A percentile compares a stretch with the other conserved stretches of the same genome.
These are phyloP conservation scores for Engraulis encrasicolus DNA, from an alignment of 2,113 vertebrate genomes.

Conservation along the genomic window DNA sequence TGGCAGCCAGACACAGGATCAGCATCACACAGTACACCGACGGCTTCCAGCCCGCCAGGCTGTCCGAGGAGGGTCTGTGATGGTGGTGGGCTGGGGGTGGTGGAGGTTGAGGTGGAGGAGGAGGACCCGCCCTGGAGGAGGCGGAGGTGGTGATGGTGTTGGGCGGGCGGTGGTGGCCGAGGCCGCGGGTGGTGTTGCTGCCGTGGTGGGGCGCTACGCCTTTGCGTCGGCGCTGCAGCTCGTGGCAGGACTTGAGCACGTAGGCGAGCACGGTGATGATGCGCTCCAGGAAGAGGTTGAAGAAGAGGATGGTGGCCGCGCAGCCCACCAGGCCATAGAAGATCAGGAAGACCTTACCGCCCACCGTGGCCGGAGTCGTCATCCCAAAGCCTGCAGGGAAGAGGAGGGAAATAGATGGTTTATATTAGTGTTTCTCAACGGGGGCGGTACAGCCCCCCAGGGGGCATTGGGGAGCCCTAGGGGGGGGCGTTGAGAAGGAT, in stretches of 20 bases:
- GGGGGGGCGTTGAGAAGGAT: too few relatives aligned
- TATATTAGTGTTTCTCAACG: too few relatives aligned
- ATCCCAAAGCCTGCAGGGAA: too few relatives aligned
- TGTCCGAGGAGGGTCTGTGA: slow-evolving; percentile 62
- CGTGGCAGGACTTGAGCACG: slow-evolving; percentile 84
- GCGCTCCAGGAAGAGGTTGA: slow-evolving; percentile 96
- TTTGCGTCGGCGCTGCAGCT: slow-evolving; percentile 80
- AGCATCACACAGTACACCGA: slow-evolving; percentile 95
- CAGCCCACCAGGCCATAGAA: slow-evolving; percentile 95
- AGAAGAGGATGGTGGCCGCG: slow-evolving; percentile 93
- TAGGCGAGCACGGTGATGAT: slow-evolving; percentile 91
- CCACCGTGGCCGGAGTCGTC: slow-evolving; percentile 90
- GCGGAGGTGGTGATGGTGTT: slow-evolving; percentile 18
- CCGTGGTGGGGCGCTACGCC: slow-evolving; percentile 68
- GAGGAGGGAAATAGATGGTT: too few relatives aligned
- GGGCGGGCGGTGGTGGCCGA: background rate
- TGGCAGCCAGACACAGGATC: slow-evolving; percentile 87
- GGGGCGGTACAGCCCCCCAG: too few relatives aligned
- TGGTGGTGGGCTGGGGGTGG: too few relatives aligned
- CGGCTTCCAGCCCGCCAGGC: slow-evolving; percentile 90
- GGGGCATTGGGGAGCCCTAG: too few relatives aligned
- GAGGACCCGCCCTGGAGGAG: slow-evolving; percentile 42
- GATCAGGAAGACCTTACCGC: slow-evolving; percentile 94
- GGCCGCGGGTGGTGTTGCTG: slow-evolving; percentile 35
- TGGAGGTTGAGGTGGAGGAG: slow-evolving; percentile 41